These are phyloP conservation scores for Choreutis nemorana DNA, from an alignment of 2,888 invertebrate genomes.

Conservation along the genomic window DNA sequence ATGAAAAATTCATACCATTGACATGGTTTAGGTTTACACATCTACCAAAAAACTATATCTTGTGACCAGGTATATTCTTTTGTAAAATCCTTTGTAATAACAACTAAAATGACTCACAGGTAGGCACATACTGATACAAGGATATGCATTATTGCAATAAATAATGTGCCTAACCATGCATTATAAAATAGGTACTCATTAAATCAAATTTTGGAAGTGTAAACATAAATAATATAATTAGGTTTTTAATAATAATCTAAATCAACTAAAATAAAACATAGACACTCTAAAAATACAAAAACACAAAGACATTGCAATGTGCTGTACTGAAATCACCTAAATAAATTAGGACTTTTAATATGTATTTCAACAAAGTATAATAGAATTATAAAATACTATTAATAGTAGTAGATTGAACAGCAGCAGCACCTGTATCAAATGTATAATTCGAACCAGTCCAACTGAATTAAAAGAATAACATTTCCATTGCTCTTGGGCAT, in stretches of 20 bases:
- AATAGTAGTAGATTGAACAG: slow-evolving; percentile 1
- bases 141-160: too few relatives aligned
- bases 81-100: too few relatives aligned
- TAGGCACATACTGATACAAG: too few relatives aligned
- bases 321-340: slow-evolving; percentile 24
- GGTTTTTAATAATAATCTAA: slow-evolving; percentile 54
- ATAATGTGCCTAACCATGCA: too few relatives aligned
- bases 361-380: slow-evolving; percentile 14
- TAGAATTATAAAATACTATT: slow-evolving; percentile 20
- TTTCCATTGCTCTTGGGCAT: slow-evolving; percentile 18
- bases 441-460: slow-evolving; percentile 20
- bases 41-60: too few relatives aligned
- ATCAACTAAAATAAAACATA: slow-evolving; percentile 60
- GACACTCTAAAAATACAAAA: slow-evolving; percentile 48
- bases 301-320: slow-evolving; percentile 38
- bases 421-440: slow-evolving; percentile 41
- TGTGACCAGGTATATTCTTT: too few relatives aligned
- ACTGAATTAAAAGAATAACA: slow-evolving; percentile 8
- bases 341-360: not conserved
- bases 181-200: not conserved
- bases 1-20: slow-evolving; percentile 17
- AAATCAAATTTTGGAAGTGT: slow-evolving; percentile 24
- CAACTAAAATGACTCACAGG: too few relatives aligned
- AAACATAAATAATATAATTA: slow-evolving; percentile 63
- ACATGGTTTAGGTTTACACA: slow-evolving; percentile 16